Evolutionary conservation across 2,113 vertebrate species (phyloP), one percentile per base, ranked within the genome.

Genomic region (Pomatostomus ruficeps): DNA sequence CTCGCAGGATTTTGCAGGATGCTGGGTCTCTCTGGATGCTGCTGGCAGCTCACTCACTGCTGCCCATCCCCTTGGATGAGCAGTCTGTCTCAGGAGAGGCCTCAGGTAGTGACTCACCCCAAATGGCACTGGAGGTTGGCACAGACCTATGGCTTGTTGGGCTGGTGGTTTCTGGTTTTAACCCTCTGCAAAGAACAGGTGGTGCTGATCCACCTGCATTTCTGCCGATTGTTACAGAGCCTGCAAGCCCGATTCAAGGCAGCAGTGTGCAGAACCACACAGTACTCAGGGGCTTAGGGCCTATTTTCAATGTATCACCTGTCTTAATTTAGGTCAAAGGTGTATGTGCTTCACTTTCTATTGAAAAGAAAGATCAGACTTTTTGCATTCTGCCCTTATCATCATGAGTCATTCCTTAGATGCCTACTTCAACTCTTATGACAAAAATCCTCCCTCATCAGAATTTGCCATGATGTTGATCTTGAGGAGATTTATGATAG

Each of bases 221-320:
- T 78, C 91, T 74, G 62, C 72, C 2, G 1, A 4, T 12, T 4
- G 1, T 24, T 26, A 19, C 0, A 0, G 33, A 7, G 9, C 18
- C 40, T 55, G 31, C 10, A 5, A 77, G 63, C 22, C 16, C 0
- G 0, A 4, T 18, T 65, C 71, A 51, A 43, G 74, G 66, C 52
- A 78, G 48, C 54, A 51, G 17, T 38, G 7, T 31, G 62, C 55
- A 88, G 61, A 71, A 59, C 35, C 22, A 54, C 12, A 0, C 23
- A 45, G 22, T 10, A 78, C 26, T 40, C 23, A 23, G n/a, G 28
- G 36, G 5, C 5, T 79, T 79, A 18, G 2, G 1, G n/a, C 28
- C 21, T 57, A 52, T 67, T 73, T 92, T 76, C 57, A 38, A 6
- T 72, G 10, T 49, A 24, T 73, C 29, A 19, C 33, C n/a, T 16